phyloP scores from a whole-genome alignment of 1,140 invertebrate species.

The Acyrthosiphon pisum region DNA sequence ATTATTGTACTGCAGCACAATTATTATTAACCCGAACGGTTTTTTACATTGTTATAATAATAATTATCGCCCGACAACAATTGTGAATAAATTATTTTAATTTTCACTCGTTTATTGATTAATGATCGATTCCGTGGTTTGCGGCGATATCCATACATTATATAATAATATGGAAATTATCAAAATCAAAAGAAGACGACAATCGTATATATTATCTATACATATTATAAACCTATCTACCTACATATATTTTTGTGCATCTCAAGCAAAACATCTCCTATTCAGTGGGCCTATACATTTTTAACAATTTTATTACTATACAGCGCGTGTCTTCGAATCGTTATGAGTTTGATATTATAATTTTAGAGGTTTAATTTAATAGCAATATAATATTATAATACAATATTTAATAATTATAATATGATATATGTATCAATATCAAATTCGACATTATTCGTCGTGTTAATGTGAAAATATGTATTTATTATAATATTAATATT shows the following conservation, averaged over 20 bases:
- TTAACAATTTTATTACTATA: not conserved
- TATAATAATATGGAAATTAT: constrained; percentile 23
- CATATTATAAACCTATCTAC: not conserved
- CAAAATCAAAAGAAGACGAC: constrained; percentile 19
- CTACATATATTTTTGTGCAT: not conserved
- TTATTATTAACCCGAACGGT: not conserved
- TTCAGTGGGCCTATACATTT: not conserved
- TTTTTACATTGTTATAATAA: not conserved
- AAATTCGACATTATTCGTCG: not conserved
- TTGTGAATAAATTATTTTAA: constrained; percentile 46
- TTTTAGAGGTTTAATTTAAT: not conserved
- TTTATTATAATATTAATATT: too few species aligned
- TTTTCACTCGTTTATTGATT: constrained; percentile 23
- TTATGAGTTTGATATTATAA: not conserved
- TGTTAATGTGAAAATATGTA: not conserved
- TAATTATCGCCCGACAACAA: constrained; percentile 38
- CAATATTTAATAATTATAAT: too few species aligned
- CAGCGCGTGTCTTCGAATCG: not conserved
- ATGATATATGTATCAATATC: too few species aligned
- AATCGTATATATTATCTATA: not conserved
- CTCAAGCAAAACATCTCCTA: not conserved
- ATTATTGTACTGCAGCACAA: not conserved
- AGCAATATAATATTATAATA: too few species aligned
- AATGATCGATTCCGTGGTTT: constrained; percentile 27
- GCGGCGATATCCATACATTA: constrained; percentile 15